A percentile compares a stretch with the other conserved stretches of the same genome.
phyloP scores from a whole-genome alignment of 2,888 invertebrate genomes.

The Drosophila flavopinicola region DNA sequence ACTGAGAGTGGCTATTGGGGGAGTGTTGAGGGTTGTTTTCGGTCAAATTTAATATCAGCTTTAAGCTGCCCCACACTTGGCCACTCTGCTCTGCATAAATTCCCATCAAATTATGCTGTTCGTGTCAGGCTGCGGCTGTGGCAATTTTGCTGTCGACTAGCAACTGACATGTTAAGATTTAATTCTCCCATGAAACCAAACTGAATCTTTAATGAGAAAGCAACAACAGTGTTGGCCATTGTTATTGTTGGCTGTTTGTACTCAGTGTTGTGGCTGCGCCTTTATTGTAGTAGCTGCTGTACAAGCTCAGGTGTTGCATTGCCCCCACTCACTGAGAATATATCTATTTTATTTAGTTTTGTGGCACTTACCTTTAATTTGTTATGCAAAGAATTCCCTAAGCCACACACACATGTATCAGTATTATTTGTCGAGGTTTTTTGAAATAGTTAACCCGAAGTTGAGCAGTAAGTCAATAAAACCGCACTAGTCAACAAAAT shows the following conservation, averaged over 20 bases:
- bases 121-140: slow-evolving; percentile 38
- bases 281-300: slow-evolving; percentile 31
- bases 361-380: slow-evolving; percentile 75
- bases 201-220: slow-evolving; percentile 80
- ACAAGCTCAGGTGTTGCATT: slow-evolving; percentile 42
- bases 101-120: slow-evolving; percentile 75
- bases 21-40: slow-evolving; percentile 16
- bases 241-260: slow-evolving; percentile 23
- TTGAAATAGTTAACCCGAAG: slow-evolving; percentile 50
- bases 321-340: slow-evolving; percentile 12
- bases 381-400: slow-evolving; percentile 70
- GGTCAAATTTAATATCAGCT: slow-evolving; percentile 44
- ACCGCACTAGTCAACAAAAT: slow-evolving; percentile 46
- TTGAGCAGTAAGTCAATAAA: slow-evolving; percentile 49
- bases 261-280: slow-evolving; percentile 53
- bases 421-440: slow-evolving; percentile 26
- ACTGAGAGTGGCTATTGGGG: not conserved
- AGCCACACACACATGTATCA: slow-evolving; percentile 26
- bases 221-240: slow-evolving; percentile 49
- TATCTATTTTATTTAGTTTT: slow-evolving; percentile 69
- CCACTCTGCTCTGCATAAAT: slow-evolving; percentile 53
- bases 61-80: slow-evolving; percentile 27
- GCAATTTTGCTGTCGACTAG: slow-evolving; percentile 40
- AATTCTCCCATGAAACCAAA: slow-evolving; percentile 78
- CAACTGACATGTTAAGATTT: slow-evolving; percentile 68